Conservation (phyloP, 2,888 invertebrate species). For the Pseudoips prasinana region DNA sequence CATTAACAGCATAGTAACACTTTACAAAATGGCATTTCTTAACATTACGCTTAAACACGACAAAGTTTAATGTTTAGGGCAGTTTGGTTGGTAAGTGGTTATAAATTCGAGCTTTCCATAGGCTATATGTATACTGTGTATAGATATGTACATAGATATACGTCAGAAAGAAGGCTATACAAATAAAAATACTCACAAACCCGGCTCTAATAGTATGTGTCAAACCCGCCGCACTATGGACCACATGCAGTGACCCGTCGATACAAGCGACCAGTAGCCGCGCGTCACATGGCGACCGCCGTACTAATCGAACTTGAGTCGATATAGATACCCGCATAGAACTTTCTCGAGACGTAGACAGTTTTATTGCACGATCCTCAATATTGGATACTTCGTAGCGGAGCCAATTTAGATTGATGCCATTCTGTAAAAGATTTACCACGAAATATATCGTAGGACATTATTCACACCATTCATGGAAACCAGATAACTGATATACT, state of each 20-base stretch:
- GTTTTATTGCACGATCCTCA: slow-evolving; percentile 80
- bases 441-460: too few relatives aligned
- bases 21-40: too few relatives aligned
- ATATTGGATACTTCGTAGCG: slow-evolving; percentile 86
- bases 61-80: too few relatives aligned
- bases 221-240: slow-evolving; percentile 88
- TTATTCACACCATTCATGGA: not conserved
- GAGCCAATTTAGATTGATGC: slow-evolving; percentile 83
- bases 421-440: slow-evolving; percentile 51
- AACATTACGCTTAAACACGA: too few relatives aligned
- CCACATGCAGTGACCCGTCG: slow-evolving; percentile 91
- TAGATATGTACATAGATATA: too few relatives aligned
- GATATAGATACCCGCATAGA: slow-evolving; percentile 78
- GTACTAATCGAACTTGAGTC: slow-evolving; percentile 62
- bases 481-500: too few relatives aligned
- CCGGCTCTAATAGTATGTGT: slow-evolving; percentile 89
- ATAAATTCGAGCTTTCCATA: too few relatives aligned
- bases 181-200: slow-evolving; percentile 90
- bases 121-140: too few relatives aligned
- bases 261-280: slow-evolving; percentile 91
- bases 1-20: too few relatives aligned
- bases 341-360: slow-evolving; percentile 77
- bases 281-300: slow-evolving; percentile 83
- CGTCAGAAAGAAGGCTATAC: too few relatives aligned
- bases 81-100: too few relatives aligned